Conservation (phyloP, 2,888 invertebrate species). For the Lottia gigantea region DNA sequence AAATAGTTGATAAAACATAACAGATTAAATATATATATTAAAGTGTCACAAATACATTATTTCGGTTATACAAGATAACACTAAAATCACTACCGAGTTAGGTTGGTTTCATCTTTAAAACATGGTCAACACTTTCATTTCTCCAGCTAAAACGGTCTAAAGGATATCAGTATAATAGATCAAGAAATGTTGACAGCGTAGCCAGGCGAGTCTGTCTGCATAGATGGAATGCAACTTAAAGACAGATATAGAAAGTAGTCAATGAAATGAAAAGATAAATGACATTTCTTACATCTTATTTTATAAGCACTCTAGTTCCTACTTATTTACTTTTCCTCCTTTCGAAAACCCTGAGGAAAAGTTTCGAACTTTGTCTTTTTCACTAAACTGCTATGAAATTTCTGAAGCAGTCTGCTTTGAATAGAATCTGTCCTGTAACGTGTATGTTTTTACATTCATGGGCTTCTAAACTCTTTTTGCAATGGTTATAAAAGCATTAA, state of each 20-base stretch:
- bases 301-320: no score
- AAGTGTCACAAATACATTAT: slow-evolving; percentile 6
- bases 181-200: slow-evolving; percentile 8
- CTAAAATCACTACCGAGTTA: no score
- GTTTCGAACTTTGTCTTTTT: no score
- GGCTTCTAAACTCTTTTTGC: no score
- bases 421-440: background rate
- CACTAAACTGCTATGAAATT: no score
- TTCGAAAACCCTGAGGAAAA: no score
- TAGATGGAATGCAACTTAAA: slow-evolving; percentile 38
- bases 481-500: background rate
- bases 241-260: slow-evolving; percentile 7
- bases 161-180: background rate
- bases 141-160: no score
- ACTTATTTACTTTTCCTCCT: no score
- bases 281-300: no score
- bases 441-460: no score
- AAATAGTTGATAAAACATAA: slow-evolving; percentile 1
- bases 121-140: no score
- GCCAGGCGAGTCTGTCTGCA: slow-evolving; percentile 30
- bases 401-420: background rate
- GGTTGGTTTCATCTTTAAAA: no score
- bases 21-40: slow-evolving; percentile 8
- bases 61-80: background rate
- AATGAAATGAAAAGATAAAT: background rate